Base-by-base conservation (phyloP, 2,113 vertebrate species). In the Paedocypris sp. region DNA sequence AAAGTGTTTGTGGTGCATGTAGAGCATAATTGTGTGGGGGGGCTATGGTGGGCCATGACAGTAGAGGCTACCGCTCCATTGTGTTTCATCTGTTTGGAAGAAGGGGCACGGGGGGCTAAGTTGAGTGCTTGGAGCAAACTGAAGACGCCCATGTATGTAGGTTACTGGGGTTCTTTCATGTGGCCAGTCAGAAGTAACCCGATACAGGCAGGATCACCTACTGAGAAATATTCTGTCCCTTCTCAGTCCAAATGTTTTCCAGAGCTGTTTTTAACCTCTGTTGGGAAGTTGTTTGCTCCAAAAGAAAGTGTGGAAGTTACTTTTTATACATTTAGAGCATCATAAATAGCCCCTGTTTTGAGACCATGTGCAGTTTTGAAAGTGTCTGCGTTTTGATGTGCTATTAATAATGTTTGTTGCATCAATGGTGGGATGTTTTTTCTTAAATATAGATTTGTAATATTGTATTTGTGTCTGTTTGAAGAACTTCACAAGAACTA, bases 201-300 rank as follows among this genome's bases (percentile, higher is more conserved):
- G 89, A 96, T 87, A 87, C 79, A 83, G 74, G 81, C 79, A 50
- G 77, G 80, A 90, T 91, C 86, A 87, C 88, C 89, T 64, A 60
- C 32, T 64, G 57, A 64, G 48, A 91, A 89, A 88, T 89, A 87
- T 85, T 85, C 75, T 80, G 86, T 88, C 88, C 84, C 80, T 89
- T 87, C 89, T 90, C 86, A 79, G 89, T 89, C 84, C 83, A 90
- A 89, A 89, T 92, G 90, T 94, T 94, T 94, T 87, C 85, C 88
- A 91, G 88, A 87, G 86, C 87, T 88, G 81, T 85, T 79, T 76
- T 81, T 84, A 75, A 64, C 60, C 18, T 48, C 41, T 42, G 33
- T 64, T 18, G 41, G 16, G 54, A 42, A 16, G 20, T 10, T 28
- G n/a, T n/a, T n/a, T n/a, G n/a, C n/a, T n/a, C n/a, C n/a, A n/a